Evolutionary conservation across 2,888 invertebrate genomes (phyloP).

Genomic region (Melolontha melolontha): DNA sequence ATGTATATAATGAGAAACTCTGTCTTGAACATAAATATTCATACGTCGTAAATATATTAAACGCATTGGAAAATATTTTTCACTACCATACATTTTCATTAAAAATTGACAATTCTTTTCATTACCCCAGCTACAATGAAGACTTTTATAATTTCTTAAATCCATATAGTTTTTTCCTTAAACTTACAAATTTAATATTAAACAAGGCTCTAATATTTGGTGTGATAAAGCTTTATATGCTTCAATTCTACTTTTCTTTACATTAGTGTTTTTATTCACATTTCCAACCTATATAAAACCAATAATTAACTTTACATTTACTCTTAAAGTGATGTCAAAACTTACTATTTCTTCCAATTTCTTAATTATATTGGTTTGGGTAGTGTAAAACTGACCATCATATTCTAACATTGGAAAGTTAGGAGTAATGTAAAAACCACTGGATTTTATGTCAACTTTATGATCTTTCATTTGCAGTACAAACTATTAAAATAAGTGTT

Average conservation of each 20-base stretch:
- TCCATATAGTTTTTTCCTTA: neutral
- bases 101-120: conserved; percentile 39
- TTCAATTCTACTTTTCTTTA: conserved; percentile 36
- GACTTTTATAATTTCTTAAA: neutral
- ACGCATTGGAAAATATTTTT: conserved; percentile 41
- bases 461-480: conserved; percentile 23
- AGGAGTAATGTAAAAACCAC: conserved; percentile 39
- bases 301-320: conserved; percentile 4
- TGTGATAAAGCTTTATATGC: conserved; percentile 40
- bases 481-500: conserved; percentile 19
- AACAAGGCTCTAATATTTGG: conserved; percentile 25
- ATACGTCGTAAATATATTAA: conserved; percentile 37
- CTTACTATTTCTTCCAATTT: conserved; percentile 37
- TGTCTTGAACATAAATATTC: conserved; percentile 27
- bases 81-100: conserved; percentile 35
- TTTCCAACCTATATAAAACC: neutral
- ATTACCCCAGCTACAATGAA: conserved; percentile 39
- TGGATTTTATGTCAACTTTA: conserved; percentile 33
- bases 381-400: conserved; percentile 27
- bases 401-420: conserved; percentile 34
- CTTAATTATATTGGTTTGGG: conserved; percentile 23
- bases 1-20: conserved; percentile 17
- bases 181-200: conserved; percentile 39
- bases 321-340: neutral
- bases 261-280: neutral